Evolutionary conservation across 2,113 vertebrate species (phyloP).

Genomic region (Pongo pygmaeus): DNA sequence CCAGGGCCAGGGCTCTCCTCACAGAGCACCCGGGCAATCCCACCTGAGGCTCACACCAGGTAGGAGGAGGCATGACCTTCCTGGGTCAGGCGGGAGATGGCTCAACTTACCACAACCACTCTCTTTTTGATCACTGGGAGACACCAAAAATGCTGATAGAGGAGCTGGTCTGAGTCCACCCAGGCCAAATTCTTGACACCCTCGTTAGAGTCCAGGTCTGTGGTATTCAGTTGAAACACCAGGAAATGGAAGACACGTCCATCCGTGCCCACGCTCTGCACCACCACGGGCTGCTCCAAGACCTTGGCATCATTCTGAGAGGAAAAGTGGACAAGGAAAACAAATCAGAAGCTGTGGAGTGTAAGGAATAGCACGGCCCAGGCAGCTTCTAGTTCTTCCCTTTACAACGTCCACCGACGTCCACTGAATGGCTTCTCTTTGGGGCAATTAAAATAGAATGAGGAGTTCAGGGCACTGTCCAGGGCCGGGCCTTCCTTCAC

Average conservation of each 20-base stretch:
- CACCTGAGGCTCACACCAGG: background rate
- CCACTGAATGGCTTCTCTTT: background rate
- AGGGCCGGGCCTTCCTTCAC: background rate
- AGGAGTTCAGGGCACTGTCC: background rate
- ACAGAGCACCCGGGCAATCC: background rate
- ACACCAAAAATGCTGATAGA: slow-evolving; percentile 82
- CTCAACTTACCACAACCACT: slow-evolving; percentile 87
- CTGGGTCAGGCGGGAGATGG: background rate
- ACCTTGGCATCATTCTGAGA: slow-evolving; percentile 24
- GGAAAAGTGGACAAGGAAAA: background rate
- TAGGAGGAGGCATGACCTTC: rapidly evolving
- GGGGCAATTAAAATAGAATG: background rate
- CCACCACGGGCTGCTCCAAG: slow-evolving; percentile 63
- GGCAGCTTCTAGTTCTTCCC: background rate
- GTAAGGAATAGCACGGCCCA: rapidly evolving
- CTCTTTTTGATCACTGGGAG: slow-evolving; percentile 88
- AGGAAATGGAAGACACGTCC: slow-evolving; percentile 78
- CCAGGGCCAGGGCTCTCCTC: background rate
- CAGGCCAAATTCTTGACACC: slow-evolving; percentile 76
- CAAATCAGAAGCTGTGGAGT: rapidly evolving
- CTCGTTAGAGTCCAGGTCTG: slow-evolving; percentile 47
- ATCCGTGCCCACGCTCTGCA: slow-evolving; percentile 70
- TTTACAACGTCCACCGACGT: background rate
- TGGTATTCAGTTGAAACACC: slow-evolving; percentile 77
- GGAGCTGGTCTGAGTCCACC: slow-evolving; percentile 75